Evolutionary conservation across 2,888 invertebrate species (phyloP).

Genomic region (Siphonodentalium dalli): DNA sequence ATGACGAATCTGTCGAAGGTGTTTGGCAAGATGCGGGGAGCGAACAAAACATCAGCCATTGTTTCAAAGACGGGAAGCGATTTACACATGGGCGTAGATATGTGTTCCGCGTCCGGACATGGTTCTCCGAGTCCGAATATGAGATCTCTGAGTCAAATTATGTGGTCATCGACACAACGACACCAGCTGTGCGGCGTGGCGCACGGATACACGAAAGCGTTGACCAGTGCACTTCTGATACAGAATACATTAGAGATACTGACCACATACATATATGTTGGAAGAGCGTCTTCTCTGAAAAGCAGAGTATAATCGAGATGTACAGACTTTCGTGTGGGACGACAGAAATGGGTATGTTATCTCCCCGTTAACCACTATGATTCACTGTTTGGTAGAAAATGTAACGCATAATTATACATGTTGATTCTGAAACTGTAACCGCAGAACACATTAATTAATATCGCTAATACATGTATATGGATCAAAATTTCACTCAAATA

Average conservation of each 20-base stretch:
- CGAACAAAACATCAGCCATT: conserved; percentile 14
- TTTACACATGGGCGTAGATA: conserved; percentile 23
- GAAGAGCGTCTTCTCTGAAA: conserved; percentile 26
- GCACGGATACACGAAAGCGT: conserved; percentile 25
- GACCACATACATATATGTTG: conserved; percentile 22
- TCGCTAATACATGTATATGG: too few species aligned
- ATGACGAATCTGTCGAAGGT: conserved; percentile 18
- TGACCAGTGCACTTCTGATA: conserved; percentile 15
- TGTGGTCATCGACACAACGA: conserved; percentile 25
- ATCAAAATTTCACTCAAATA: too few species aligned
- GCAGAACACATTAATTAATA: too few species aligned
- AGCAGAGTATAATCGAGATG: conserved; percentile 19
- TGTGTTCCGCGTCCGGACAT: conserved; percentile 29
- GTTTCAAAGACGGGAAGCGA: conserved; percentile 16
- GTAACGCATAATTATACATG: too few species aligned
- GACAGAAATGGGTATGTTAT: conserved; percentile 20
- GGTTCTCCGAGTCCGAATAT: conserved; percentile 21
- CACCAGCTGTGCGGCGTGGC: conserved; percentile 25
- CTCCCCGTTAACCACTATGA: neutral
- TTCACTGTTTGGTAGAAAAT: too few species aligned
- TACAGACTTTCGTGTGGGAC: conserved; percentile 29
- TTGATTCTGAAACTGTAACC: too few species aligned
- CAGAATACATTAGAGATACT: conserved; percentile 16
- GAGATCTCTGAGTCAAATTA: conserved; percentile 18
- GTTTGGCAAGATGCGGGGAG: conserved; percentile 34